Conservation (phyloP, 2,797 vertebrate species). For the Lepilemur septentrionalis region DNA sequence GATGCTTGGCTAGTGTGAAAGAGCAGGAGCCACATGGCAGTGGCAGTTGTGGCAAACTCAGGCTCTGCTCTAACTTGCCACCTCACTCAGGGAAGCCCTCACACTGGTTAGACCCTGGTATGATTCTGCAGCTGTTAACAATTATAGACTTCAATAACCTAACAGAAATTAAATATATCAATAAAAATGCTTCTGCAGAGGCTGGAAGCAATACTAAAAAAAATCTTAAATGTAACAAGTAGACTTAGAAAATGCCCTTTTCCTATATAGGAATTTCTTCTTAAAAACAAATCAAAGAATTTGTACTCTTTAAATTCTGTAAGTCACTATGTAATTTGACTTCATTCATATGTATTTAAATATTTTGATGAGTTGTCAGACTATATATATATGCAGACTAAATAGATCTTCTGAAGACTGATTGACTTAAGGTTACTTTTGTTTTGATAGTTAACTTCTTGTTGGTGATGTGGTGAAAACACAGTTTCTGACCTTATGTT, state of each 20-base stretch:
- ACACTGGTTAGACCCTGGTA: not conserved
- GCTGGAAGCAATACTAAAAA: not conserved
- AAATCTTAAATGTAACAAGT: not conserved
- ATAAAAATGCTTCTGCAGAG: not conserved
- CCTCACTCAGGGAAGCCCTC: not conserved
- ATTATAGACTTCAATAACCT: not conserved
- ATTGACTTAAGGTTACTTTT: not conserved
- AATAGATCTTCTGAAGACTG: not conserved
- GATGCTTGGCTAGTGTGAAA: not conserved
- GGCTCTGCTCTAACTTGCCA: not conserved
- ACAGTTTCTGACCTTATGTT: not conserved
- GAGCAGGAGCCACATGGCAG: not conserved
- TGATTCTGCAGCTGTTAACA: not conserved
- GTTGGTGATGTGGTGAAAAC: not conserved
- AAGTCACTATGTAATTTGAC: not conserved
- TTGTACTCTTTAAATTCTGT: not conserved
- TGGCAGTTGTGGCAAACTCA: not conserved
- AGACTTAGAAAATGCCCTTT: not conserved
- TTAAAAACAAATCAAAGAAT: not conserved
- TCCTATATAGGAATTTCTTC: not conserved
- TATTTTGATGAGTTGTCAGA: not conserved
- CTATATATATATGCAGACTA: not conserved
- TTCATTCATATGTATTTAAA: not conserved
- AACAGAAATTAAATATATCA: not conserved
- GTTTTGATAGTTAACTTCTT: constrained; percentile 11